These are phyloP conservation scores for Muntiacus muntjak DNA, from an alignment of 2,113 vertebrate genomes.

Conservation along the genomic window DNA sequence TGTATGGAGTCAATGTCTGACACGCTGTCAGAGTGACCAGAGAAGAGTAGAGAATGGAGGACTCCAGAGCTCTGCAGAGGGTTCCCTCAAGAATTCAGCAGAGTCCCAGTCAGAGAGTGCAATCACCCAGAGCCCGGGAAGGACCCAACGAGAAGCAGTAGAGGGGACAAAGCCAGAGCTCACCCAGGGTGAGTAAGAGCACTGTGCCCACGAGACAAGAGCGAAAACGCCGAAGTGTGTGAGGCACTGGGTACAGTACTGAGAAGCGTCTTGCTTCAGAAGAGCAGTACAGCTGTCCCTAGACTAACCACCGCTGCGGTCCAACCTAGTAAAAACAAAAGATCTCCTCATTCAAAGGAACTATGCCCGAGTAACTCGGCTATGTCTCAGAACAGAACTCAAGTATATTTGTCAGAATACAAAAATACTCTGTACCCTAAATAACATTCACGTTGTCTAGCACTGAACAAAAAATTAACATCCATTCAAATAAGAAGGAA, in stretches of 20 bases:
- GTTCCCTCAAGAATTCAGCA: not conserved
- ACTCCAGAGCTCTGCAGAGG: not conserved
- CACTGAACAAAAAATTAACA: not conserved
- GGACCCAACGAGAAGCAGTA: not conserved
- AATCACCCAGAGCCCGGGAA: not conserved
- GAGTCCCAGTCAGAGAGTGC: not conserved
- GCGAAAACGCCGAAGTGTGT: not conserved
- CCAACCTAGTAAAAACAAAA: not conserved
- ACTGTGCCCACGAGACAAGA: not conserved
- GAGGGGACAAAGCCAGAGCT: not conserved
- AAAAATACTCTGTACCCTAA: not conserved
- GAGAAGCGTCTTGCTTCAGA: not conserved
- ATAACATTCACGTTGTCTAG: not conserved
- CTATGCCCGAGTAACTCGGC: not conserved
- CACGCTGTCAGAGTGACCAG: not conserved
- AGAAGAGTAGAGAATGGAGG: not conserved
- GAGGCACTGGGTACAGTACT: not conserved
- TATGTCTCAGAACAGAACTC: not conserved
- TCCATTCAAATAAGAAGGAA: not conserved
- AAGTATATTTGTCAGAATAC: not conserved
- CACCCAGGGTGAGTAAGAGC: not conserved
- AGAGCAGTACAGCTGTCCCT: not conserved
- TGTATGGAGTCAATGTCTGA: not conserved
- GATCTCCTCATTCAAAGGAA: not conserved
- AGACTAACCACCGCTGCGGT: not conserved